Base-by-base conservation (phyloP, 2,797 vertebrate genomes). In the Oryzias sinensis region DNA sequence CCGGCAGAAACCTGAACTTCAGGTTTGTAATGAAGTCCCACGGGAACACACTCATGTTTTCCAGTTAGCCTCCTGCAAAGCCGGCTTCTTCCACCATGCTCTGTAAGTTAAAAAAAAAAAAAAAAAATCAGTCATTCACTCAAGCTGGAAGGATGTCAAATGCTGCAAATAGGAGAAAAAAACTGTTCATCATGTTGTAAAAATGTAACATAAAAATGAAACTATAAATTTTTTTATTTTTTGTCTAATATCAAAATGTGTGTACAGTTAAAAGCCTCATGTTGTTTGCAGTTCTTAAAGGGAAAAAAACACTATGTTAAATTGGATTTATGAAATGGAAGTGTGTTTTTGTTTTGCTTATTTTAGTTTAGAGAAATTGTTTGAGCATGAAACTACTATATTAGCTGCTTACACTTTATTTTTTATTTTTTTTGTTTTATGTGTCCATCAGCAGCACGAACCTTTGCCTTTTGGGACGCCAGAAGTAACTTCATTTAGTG, bases 11-110 rank as follows among this genome's bases (percentile, higher is more conserved):
- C 65, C 25, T 65, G 57, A 79, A 62, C 58, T 79, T 53, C 68
- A 60, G 76, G 49, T 70, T 73, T 70, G 81, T 80, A 82, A 84
- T 79, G 56, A 79, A 68, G 74, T 75, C 84, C 62, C 71, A 61
- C 56, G 75, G 78, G 81, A 77, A 74, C 50, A 54, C 6, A 5
- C 44, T 53, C 52, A 61, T 63, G 53, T 72, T 84, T 84, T 84
- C 63, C 53, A 68, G 46, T 61, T 50, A 7, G 44, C 65, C 73
- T 76, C 60, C 65, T 70, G 63, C 63, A 33, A 33, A 33, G 8
- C 9, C 8, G 8, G 9, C 29, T 33, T 33, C 29, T 33, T 29
- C 29, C 29, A 29, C 29, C 29, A 6, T 29, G 29, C 7, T 29
- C 29, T 7, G 29, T 33, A 33, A 33, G 29, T 33, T 33, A 49